Conservation (phyloP, 2,113 vertebrate species). For the Dicrurus megarhynchus region DNA sequence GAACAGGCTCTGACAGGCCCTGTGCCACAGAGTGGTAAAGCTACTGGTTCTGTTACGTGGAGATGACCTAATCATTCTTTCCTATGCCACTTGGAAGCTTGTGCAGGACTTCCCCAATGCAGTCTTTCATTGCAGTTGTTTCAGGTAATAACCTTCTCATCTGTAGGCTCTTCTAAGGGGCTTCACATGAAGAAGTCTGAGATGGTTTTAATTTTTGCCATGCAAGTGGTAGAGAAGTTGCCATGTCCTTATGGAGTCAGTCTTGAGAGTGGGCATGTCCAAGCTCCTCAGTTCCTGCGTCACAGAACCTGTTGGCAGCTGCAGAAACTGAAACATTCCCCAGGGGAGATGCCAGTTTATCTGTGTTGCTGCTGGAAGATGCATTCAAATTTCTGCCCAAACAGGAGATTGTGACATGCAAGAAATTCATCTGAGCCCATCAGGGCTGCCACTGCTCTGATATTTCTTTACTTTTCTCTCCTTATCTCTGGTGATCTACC, state of each 20-base stretch:
- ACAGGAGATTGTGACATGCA: slow-evolving; percentile 46
- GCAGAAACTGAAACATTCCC: background rate
- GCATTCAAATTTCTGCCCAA: slow-evolving; percentile 51
- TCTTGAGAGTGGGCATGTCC: slow-evolving; percentile 18
- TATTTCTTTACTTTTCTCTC: slow-evolving; percentile 28
- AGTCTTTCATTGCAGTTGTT: background rate
- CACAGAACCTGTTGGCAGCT: slow-evolving; percentile 21
- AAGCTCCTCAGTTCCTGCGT: background rate
- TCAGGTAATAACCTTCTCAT: background rate
- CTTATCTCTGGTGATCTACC: slow-evolving; percentile 57
- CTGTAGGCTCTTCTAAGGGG: background rate
- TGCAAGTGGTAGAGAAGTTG: background rate
- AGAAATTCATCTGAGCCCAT: slow-evolving; percentile 20
- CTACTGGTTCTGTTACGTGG: background rate
- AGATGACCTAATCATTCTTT: background rate
- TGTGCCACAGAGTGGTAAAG: background rate
- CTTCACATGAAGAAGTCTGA: background rate
- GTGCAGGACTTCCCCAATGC: background rate
- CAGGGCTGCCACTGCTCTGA: slow-evolving; percentile 17
- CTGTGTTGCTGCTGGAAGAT: slow-evolving; percentile 37
- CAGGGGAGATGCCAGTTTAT: slow-evolving; percentile 19
- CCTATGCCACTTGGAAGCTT: background rate
- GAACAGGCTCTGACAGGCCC: background rate
- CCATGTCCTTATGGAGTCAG: background rate
- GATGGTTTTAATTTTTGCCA: background rate